Evolutionary conservation across 2,797 vertebrate species (phyloP).

Genomic region (Siniperca scherzeri): DNA sequence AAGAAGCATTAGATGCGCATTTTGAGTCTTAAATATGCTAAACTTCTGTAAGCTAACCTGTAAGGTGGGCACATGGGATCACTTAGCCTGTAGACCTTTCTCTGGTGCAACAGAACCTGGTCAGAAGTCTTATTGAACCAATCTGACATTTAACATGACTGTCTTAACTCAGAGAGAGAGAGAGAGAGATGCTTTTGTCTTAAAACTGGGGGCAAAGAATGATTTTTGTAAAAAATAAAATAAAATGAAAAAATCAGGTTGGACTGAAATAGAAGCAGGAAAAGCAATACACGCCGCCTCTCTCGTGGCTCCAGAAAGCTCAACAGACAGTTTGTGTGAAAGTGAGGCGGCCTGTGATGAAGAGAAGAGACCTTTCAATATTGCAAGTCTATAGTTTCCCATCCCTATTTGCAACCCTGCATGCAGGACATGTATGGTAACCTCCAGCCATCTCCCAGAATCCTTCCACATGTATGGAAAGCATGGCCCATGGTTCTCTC

Average conservation of each 20-base stretch:
- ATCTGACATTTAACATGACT: slow-evolving; percentile 45
- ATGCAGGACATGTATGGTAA: slow-evolving; percentile 93
- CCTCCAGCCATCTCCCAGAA: slow-evolving; percentile 65
- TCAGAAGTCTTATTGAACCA: slow-evolving; percentile 67
- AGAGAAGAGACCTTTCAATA: slow-evolving; percentile 68
- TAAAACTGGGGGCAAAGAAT: slow-evolving; percentile 48
- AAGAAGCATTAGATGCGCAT: slow-evolving; percentile 29
- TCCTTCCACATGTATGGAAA: slow-evolving; percentile 79
- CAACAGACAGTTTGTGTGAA: slow-evolving; percentile 46
- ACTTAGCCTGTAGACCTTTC: slow-evolving; percentile 45
- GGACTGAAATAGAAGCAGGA: slow-evolving; percentile 66
- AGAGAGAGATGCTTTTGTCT: slow-evolving; percentile 61
- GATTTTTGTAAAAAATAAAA: slow-evolving; percentile 20
- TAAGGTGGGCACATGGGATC: slow-evolving; percentile 75
- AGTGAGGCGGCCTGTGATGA: slow-evolving; percentile 44
- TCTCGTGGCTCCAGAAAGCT: slow-evolving; percentile 34
- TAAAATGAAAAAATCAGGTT: slow-evolving; percentile 19
- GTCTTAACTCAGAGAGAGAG: slow-evolving; percentile 71
- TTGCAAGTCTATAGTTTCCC: slow-evolving; percentile 76
- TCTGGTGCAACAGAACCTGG: slow-evolving; percentile 48
- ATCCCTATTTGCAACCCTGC: slow-evolving; percentile 85
- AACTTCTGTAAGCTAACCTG: slow-evolving; percentile 51
- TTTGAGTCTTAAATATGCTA: slow-evolving; percentile 75
- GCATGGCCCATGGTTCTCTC: slow-evolving; percentile 82
- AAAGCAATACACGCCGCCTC: slow-evolving; percentile 73